A percentile compares a stretch with the other conserved stretches of the same genome.
phyloP scores from a whole-genome alignment of 1,140 invertebrate species.

The Belonocnema kinseyi region DNA sequence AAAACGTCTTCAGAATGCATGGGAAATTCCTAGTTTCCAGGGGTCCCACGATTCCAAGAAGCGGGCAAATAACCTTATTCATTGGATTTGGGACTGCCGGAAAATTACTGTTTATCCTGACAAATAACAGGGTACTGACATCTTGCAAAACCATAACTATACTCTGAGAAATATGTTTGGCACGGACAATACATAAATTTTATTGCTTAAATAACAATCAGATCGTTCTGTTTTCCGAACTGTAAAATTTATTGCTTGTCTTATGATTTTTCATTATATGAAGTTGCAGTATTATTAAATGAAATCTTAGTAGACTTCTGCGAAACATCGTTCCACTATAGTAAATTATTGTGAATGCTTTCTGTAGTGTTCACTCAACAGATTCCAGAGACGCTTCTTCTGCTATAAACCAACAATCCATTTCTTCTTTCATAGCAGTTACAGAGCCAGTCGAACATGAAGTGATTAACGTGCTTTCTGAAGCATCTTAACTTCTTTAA shows the following conservation, averaged over 20 bases:
- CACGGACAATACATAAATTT: no score
- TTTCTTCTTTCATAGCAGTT: constrained; percentile 29
- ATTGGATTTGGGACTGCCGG: neutral
- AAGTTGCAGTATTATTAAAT: no score
- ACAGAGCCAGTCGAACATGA: constrained; percentile 23
- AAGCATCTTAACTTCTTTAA: constrained; percentile 11
- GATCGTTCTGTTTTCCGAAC: no score
- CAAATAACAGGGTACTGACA: neutral
- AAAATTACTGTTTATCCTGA: neutral
- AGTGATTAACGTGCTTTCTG: constrained; percentile 19
- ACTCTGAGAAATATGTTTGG: neutral
- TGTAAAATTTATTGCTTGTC: no score
- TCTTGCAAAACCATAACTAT: neutral
- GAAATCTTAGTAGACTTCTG: neutral
- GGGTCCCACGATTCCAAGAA: neutral
- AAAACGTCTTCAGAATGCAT: neutral
- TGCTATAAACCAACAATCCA: constrained; percentile 21
- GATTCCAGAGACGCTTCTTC: constrained; percentile 19
- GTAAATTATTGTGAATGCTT: neutral
- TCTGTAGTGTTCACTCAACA: neutral
- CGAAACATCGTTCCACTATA: neutral
- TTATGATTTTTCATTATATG: no score
- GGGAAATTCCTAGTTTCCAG: neutral
- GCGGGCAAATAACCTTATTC: neutral
- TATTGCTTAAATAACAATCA: no score